A percentile compares a stretch with the other conserved stretches of the same genome.
These are phyloP conservation scores for Eleutherodactylus coqui DNA, from an alignment of 2,797 vertebrate genomes.

Conservation along the genomic window DNA sequence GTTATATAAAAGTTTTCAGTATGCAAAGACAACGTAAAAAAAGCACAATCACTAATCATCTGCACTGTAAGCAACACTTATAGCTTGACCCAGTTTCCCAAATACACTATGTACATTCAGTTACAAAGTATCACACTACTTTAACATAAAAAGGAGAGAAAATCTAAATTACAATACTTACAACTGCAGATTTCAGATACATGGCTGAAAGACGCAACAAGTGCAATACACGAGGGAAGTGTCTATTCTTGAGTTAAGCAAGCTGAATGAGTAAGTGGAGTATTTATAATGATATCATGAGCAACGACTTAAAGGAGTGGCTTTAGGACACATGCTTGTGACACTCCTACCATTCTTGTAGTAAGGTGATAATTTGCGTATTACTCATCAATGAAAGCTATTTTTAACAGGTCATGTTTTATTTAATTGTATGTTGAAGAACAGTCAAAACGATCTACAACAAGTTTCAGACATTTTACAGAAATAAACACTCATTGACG, in stretches of 20 bases:
- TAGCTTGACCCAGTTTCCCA: background rate
- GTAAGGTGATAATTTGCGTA: background rate
- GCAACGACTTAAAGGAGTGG: constrained; percentile 35
- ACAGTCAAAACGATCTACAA: background rate
- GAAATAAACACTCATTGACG: no score
- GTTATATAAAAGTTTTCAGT: no score
- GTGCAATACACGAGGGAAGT: background rate
- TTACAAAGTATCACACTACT: background rate
- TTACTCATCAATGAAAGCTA: constrained; percentile 29
- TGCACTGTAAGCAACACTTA: background rate
- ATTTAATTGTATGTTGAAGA: background rate
- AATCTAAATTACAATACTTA: constrained; percentile 31
- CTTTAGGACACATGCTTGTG: background rate
- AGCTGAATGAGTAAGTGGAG: background rate
- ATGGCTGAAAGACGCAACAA: background rate
- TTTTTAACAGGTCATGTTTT: background rate
- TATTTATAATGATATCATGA: constrained; percentile 22
- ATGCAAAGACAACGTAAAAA: no score
- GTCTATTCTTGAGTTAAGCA: background rate
- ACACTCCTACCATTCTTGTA: background rate
- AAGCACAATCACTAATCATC: background rate
- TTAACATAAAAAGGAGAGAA: background rate
- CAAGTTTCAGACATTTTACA: background rate
- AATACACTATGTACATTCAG: background rate
- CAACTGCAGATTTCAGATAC: background rate